Percentiles rank a stretch among this genome's conserved stretches.
Conservation (phyloP, 2,888 invertebrate genomes). For the Habroteleia sp. region DNA sequence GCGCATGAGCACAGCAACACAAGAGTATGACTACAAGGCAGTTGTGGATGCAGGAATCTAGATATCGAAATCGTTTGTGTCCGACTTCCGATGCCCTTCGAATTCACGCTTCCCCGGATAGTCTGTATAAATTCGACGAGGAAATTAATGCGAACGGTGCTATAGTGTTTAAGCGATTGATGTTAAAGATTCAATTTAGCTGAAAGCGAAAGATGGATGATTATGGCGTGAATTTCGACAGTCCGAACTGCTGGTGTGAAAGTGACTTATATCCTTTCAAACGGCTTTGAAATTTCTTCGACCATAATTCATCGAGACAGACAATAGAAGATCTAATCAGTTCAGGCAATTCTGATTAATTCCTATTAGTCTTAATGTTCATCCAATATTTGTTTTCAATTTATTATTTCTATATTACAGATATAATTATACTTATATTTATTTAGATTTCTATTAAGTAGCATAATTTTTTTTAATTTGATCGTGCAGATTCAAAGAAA, state of each 20-base stretch:
- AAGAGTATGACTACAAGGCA: no score
- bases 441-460: no score
- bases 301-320: conserved; percentile 21
- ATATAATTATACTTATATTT: no score
- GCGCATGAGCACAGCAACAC: no score
- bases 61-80: conserved; percentile 20
- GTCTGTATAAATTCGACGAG: conserved; percentile 9
- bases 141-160: conserved; percentile 19
- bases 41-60: conserved; percentile 9
- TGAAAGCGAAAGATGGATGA: conserved; percentile 38
- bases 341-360: conserved; percentile 16
- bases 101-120: conserved; percentile 21
- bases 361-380: no score
- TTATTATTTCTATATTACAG: no score
- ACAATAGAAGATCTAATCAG: conserved; percentile 22
- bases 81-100: conserved; percentile 10
- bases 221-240: conserved; percentile 21
- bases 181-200: conserved; percentile 47
- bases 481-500: no score
- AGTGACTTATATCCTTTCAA: conserved; percentile 43
- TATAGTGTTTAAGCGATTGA: conserved; percentile 43
- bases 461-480: no score
- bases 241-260: conserved; percentile 15
- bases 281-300: conserved; percentile 30
- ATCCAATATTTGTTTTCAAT: no score